A percentile compares a stretch with the other conserved stretches of the same genome.
Evolutionary conservation across 2,797 vertebrate species (phyloP).

Genomic region (Spinibarbus caldwelli): DNA sequence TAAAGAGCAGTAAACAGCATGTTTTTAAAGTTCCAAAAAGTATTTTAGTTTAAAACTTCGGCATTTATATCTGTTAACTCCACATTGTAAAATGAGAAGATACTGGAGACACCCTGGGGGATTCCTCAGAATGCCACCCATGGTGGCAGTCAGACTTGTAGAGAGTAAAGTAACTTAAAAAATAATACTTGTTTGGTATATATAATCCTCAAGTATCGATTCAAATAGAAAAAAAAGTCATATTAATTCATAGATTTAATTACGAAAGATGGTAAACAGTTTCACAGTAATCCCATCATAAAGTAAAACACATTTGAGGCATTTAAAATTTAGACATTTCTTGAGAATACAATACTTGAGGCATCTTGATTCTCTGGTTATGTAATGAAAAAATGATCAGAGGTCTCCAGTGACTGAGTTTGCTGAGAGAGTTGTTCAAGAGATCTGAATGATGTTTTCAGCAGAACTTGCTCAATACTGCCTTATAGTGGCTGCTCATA

Average conservation of each 20-base stretch:
- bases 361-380: constrained; percentile 16
- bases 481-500: constrained; percentile 38
- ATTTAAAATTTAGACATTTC: not conserved
- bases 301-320: not conserved
- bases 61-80: constrained; percentile 10
- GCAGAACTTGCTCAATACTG: constrained; percentile 45
- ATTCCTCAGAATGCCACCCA: constrained; percentile 15
- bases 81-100: constrained; percentile 1
- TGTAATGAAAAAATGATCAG: constrained; percentile 27
- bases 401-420: constrained; percentile 25
- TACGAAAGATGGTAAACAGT: not conserved
- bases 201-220: not conserved
- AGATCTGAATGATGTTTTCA: not conserved
- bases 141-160: not conserved
- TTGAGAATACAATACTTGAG: no score
- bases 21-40: not conserved
- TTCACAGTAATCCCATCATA: not conserved
- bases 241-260: not conserved
- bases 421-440: constrained; percentile 14
- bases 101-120: constrained; percentile 10
- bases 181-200: constrained; percentile 5
- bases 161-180: no score
- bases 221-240: not conserved
- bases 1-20: constrained; percentile 8
- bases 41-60: not conserved